These are phyloP conservation scores for Notodonta dromedarius DNA, from an alignment of 2,888 invertebrate genomes.

Conservation along the genomic window DNA sequence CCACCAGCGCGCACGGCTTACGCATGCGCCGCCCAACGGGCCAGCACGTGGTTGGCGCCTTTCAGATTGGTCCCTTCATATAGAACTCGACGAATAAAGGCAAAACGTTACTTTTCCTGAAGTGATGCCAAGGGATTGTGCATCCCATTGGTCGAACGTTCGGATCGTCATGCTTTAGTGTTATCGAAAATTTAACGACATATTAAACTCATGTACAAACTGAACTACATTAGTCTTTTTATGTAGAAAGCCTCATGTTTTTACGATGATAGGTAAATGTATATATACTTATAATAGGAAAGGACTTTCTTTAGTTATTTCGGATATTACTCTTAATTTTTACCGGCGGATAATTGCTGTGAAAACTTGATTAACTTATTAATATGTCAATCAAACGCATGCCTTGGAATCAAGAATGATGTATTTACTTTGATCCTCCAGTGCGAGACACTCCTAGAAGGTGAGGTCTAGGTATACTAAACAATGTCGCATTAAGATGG, in stretches of 20 bases:
- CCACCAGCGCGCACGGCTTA: constrained; percentile 41
- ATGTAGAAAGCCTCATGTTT: neutral
- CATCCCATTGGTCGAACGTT: constrained; percentile 54
- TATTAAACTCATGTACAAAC: constrained; percentile 10
- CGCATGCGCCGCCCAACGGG: constrained; percentile 57
- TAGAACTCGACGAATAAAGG: constrained; percentile 62
- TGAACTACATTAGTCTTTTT: neutral
- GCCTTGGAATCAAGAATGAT: neutral
- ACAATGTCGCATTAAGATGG: neutral
- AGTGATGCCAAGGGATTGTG: constrained; percentile 60
- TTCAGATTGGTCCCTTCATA: constrained; percentile 76
- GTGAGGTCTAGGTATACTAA: neutral
- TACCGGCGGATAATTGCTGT: no score
- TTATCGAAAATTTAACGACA: constrained; percentile 18
- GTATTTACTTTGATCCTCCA: neutral
- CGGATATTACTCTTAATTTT: no score
- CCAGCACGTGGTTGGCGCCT: constrained; percentile 54
- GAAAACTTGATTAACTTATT: no score
- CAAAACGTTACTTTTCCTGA: constrained; percentile 58
- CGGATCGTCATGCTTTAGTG: constrained; percentile 15
- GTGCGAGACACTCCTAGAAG: neutral
- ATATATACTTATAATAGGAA: no score
- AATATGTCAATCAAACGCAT: neutral
- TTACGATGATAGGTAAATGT: no score
- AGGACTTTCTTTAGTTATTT: no score